phyloP scores from a whole-genome alignment of 2,888 invertebrate genomes.

The Pediacus dermestoides region DNA sequence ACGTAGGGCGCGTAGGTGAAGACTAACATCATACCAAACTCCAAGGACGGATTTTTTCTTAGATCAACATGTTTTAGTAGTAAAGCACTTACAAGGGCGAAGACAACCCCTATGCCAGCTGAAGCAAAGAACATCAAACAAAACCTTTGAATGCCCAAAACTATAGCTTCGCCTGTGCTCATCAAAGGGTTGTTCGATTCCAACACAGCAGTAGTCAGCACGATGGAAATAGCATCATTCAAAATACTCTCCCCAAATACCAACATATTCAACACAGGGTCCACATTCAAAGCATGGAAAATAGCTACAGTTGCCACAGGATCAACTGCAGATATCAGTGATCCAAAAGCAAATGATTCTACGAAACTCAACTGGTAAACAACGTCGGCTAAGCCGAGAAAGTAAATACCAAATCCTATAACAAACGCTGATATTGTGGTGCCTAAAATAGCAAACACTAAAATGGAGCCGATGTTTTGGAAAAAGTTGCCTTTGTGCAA shows the following conservation, averaged over 20 bases:
- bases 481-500: constrained; percentile 95
- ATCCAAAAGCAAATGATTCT: constrained; percentile 98
- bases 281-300: constrained; percentile 95
- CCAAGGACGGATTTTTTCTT: constrained; percentile 94
- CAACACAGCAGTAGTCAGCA: constrained; percentile 85
- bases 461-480: constrained; percentile 97
- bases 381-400: constrained; percentile 86
- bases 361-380: constrained; percentile 91
- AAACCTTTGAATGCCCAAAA: constrained; percentile 85
- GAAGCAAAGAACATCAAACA: constrained; percentile 98
- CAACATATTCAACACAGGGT: constrained; percentile 98
- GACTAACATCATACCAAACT: constrained; percentile 97
- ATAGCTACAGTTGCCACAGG: constrained; percentile 99
- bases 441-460: constrained; percentile 96
- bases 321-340: constrained; percentile 96
- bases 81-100: constrained; percentile 90
- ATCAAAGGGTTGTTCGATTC: constrained; percentile 65
- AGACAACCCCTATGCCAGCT: constrained; percentile 91
- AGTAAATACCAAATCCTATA: constrained; percentile 93
- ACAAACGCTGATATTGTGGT: constrained; percentile 96
- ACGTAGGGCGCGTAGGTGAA: constrained; percentile 99
- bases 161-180: constrained; percentile 78
- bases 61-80: constrained; percentile 93
- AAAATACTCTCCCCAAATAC: constrained; percentile 95
- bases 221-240: constrained; percentile 98